Percentiles rank a stretch among this genome's conserved stretches.
phyloP scores from a whole-genome alignment of 2,797 vertebrate species.

The Typhlichthys subterraneus region DNA sequence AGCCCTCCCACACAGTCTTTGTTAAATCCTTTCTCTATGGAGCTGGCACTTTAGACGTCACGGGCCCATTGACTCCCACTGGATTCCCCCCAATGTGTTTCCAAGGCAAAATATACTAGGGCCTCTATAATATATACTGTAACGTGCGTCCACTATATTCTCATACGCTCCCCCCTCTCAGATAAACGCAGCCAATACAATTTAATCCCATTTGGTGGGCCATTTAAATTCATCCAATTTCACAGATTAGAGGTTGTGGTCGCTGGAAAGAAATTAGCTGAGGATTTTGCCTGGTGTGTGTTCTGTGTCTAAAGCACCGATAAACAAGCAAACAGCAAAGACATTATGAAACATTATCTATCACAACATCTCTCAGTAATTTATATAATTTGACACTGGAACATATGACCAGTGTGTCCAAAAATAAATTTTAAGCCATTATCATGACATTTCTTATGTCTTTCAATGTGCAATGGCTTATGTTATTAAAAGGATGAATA shows the following conservation, averaged over 20 bases:
- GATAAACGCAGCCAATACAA: conserved; percentile 66
- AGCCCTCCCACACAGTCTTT: conserved; percentile 72
- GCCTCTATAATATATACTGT: conserved; percentile 63
- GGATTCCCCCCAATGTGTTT: conserved; percentile 59
- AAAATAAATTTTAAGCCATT: conserved; percentile 14
- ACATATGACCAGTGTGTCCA: conserved; percentile 7
- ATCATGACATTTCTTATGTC: conserved; percentile 10
- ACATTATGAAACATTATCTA: too few species aligned
- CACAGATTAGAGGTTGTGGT: conserved; percentile 74
- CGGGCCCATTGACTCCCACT: conserved; percentile 69
- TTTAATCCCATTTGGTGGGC: conserved; percentile 77
- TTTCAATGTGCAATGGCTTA: conserved; percentile 12
- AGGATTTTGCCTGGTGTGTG: conserved; percentile 36
- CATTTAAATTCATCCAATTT: conserved; percentile 79
- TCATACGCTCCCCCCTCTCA: conserved; percentile 47
- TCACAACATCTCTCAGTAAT: too few species aligned
- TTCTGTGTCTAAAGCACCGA: conserved; percentile 21
- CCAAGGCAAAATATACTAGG: conserved; percentile 63
- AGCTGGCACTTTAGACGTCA: conserved; percentile 70
- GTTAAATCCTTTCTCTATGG: conserved; percentile 62
- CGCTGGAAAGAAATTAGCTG: conserved; percentile 36
- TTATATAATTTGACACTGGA: neutral
- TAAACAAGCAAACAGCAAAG: conserved; percentile 1
- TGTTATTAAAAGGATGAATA: conserved; percentile 30
- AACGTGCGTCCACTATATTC: conserved; percentile 68